Percentiles rank a stretch among this genome's conserved stretches.
These are phyloP conservation scores for Tricholaema leucomelas DNA, from an alignment of 2,113 vertebrate genomes.

Conservation along the genomic window DNA sequence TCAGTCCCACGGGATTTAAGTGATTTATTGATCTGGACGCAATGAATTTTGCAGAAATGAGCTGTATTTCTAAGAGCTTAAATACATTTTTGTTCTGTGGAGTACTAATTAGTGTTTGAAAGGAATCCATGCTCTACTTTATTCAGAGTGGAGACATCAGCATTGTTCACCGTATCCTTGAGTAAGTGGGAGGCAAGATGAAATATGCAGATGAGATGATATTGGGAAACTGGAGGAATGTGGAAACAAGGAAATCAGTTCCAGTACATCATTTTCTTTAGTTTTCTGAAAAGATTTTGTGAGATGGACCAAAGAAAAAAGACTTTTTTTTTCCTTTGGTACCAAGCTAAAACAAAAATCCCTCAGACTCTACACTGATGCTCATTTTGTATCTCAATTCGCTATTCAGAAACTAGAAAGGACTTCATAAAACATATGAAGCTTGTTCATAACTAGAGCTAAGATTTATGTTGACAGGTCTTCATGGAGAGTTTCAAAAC, in stretches of 20 bases:
- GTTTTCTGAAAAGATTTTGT: neutral
- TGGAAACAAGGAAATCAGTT: neutral
- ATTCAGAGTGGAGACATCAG: neutral
- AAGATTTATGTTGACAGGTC: neutral
- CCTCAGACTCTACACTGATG: neutral
- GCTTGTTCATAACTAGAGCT: neutral
- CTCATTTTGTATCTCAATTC: neutral
- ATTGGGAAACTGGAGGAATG: neutral
- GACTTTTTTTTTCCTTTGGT: neutral
- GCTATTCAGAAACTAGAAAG: neutral
- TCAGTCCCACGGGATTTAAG: conserved; percentile 52
- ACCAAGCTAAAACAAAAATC: neutral
- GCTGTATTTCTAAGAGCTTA: conserved; percentile 61
- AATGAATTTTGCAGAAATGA: conserved; percentile 66
- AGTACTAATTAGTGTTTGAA: conserved; percentile 30
- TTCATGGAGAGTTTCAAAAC: neutral
- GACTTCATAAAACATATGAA: neutral
- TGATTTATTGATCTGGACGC: conserved; percentile 74
- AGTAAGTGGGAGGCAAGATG: neutral
- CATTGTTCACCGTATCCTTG: neutral
- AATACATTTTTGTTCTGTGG: conserved; percentile 44
- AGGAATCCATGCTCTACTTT: neutral
- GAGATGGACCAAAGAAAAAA: neutral
- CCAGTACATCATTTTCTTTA: neutral
- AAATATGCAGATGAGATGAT: neutral